Evolutionary conservation across 2,797 vertebrate species (phyloP).

Genomic region (Enteromius radiatus): DNA sequence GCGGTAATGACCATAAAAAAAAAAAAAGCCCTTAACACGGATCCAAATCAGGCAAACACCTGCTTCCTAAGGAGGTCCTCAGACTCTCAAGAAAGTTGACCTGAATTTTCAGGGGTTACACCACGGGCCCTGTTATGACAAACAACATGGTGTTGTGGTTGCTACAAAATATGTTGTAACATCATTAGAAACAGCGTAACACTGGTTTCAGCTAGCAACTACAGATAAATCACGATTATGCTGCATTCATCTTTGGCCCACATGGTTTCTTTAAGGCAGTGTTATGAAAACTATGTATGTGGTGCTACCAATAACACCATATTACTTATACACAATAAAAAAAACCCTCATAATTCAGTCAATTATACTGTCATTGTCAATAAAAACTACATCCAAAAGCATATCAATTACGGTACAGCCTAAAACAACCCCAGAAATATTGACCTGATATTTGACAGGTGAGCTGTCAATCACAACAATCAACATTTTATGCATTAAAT

Average conservation of each 20-base stretch:
- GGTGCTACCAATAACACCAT: background rate
- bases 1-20: background rate
- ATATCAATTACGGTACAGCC: background rate
- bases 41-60: background rate
- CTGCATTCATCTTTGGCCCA: background rate
- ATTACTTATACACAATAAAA: background rate
- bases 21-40: background rate
- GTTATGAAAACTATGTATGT: background rate
- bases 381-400: background rate
- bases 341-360: background rate
- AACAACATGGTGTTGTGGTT: constrained; percentile 2
- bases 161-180: background rate
- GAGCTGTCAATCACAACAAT: constrained; percentile 9
- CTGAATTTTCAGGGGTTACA: constrained; percentile 21
- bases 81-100: constrained; percentile 19
- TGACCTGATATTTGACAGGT: background rate
- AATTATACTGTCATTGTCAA: background rate
- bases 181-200: background rate
- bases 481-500: background rate
- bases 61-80: constrained; percentile 5
- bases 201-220: background rate
- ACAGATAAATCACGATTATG: background rate
- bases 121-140: background rate
- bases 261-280: background rate
- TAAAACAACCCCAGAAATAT: background rate